phyloP scores from a whole-genome alignment of 2,888 invertebrate species.

The Drosophila vallismaia region DNA sequence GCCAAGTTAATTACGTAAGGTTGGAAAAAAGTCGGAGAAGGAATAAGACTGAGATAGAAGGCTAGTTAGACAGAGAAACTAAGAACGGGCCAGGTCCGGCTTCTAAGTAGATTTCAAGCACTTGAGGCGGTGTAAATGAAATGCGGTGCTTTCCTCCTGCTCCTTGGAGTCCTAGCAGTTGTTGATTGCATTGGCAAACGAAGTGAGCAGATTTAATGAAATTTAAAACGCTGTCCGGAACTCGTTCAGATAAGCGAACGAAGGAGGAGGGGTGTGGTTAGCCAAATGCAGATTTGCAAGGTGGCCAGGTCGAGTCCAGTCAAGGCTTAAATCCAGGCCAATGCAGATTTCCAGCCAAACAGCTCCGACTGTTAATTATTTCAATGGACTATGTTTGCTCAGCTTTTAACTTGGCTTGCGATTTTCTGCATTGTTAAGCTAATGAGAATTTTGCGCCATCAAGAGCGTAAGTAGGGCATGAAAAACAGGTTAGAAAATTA shows the following conservation, averaged over 20 bases:
- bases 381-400: constrained; percentile 64
- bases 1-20: constrained; percentile 74
- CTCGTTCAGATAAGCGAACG: constrained; percentile 33
- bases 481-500: constrained; percentile 1
- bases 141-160: constrained; percentile 46
- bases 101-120: constrained; percentile 68
- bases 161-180: constrained; percentile 38
- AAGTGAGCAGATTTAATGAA: constrained; percentile 79
- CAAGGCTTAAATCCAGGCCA: constrained; percentile 15
- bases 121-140: constrained; percentile 74
- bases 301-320: constrained; percentile 8
- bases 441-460: constrained; percentile 58
- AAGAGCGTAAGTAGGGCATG: constrained; percentile 2
- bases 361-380: constrained; percentile 63
- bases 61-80: constrained; percentile 22
- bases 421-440: constrained; percentile 60
- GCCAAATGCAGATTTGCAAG: constrained; percentile 40
- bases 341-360: constrained; percentile 57
- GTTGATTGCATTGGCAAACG: constrained; percentile 79
- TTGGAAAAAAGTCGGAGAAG: constrained; percentile 35
- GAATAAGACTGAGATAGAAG: constrained; percentile 2
- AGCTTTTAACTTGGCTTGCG: constrained; percentile 48
- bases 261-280: constrained; percentile 28
- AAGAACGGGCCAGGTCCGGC: constrained; percentile 11
- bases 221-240: constrained; percentile 68